Evolutionary conservation across 2,113 vertebrate genomes (phyloP), one percentile per base, ranked within the genome.

Genomic region (Oryctolagus cuniculus): DNA sequence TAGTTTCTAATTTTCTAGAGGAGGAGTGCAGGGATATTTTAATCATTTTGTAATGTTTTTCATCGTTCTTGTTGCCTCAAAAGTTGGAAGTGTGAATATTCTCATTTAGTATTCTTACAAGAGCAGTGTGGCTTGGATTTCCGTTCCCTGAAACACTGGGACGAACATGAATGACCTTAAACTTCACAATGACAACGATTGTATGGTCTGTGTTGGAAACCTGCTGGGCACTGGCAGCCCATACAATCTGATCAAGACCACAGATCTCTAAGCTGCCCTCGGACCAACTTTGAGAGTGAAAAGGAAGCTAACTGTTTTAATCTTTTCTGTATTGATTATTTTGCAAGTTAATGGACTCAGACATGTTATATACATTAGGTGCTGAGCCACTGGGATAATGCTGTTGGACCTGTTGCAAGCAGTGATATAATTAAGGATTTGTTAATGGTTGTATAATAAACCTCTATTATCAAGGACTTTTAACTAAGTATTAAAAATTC

Each of bases 341-440:
- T 79, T 80, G 95, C 83, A 88, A 55, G 44, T 44, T 94, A 97
- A 97, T 95, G 97, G 79, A 79, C 89, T 94, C 81, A 93, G 91
- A 88, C 31, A 90, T 95, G 96, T 96, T 96, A 90, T 88, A 95
- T 74, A 95, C 22, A 55, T 89, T 90, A 96, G 97, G 91, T 95
- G 58, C 82, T 93, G 53, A 95, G 91, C 88, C 81, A 93, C 82
- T 78, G 90, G 16, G 64, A 73, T 98, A 90, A 87, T 97, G 85
- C 55, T 83, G 13, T 77, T 91, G 96, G 72, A 89, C 83, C 94
- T 80, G 29, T 75, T 96, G 55, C 64, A 93, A 96, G 94, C 67
- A 82, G 25, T 75, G 88, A 78, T 83, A 91, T 98, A 98, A 97
- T 97, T 97, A 96, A 96, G 51, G 80, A 93, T 96, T 94, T 98